Percentiles rank a stretch among this genome's conserved stretches.
Evolutionary conservation across 2,797 vertebrate genomes (phyloP).

Genomic region (Fistularia commersonii): DNA sequence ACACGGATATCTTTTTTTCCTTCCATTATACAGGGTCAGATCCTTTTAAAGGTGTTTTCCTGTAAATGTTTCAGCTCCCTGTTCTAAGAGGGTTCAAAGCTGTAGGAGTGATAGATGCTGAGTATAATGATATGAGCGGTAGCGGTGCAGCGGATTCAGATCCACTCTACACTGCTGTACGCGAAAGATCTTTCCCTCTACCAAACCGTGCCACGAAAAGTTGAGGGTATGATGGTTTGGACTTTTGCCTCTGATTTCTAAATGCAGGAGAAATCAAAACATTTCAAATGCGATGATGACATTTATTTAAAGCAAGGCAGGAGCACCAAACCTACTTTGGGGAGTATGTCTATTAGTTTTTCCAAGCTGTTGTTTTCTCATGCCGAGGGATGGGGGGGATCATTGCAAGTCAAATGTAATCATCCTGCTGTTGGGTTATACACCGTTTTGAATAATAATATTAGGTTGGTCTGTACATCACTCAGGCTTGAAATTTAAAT

Average conservation of each 20-base stretch:
- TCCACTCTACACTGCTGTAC: constrained; percentile 53
- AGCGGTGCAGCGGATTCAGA: constrained; percentile 56
- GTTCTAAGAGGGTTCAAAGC: constrained; percentile 58
- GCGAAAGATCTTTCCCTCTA: constrained; percentile 56
- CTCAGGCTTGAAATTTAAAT: constrained; percentile 61
- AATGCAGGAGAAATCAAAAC: constrained; percentile 68
- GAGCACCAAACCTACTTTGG: constrained; percentile 57
- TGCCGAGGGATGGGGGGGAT: constrained; percentile 43
- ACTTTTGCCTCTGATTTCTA: constrained; percentile 61
- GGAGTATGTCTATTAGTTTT: constrained; percentile 68
- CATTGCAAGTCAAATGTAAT: constrained; percentile 80
- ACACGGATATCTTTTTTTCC: constrained; percentile 58
- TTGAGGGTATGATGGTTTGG: constrained; percentile 65
- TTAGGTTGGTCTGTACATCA: constrained; percentile 61
- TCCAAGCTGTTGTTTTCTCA: constrained; percentile 66
- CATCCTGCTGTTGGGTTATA: constrained; percentile 67
- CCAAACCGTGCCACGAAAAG: constrained; percentile 37
- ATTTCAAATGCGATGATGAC: constrained; percentile 57
- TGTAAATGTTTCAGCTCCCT: constrained; percentile 50
- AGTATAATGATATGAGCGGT: constrained; percentile 63
- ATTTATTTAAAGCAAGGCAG: constrained; percentile 61
- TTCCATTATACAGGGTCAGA: constrained; percentile 59
- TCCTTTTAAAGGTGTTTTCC: constrained; percentile 73
- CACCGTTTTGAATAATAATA: constrained; percentile 68
- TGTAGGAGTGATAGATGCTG: constrained; percentile 49